Conservation (phyloP, 2,888 invertebrate species). For the Xestia xanthographa region DNA sequence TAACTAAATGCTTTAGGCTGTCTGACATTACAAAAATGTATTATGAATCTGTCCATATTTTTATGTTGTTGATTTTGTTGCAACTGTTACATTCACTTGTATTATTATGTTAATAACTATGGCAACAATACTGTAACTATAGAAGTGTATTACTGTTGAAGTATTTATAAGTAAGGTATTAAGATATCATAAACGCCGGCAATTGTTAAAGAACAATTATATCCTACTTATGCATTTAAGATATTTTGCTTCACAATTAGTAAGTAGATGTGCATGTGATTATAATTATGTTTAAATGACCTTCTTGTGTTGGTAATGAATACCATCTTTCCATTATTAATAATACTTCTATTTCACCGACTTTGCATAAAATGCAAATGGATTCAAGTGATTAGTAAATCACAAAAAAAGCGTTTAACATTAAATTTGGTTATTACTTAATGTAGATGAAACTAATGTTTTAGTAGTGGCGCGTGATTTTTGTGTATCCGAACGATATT, state of each 20-base stretch:
- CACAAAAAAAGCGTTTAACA: slow-evolving; percentile 26
- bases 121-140: slow-evolving; percentile 6
- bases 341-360: slow-evolving; percentile 9
- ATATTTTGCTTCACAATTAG: slow-evolving; percentile 30
- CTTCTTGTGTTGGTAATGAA: slow-evolving; percentile 33
- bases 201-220: slow-evolving; percentile 48
- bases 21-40: slow-evolving; percentile 43
- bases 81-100: slow-evolving; percentile 16
- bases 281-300: slow-evolving; percentile 35
- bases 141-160: slow-evolving; percentile 21
- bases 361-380: slow-evolving; percentile 33
- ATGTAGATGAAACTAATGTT: slow-evolving; percentile 26
- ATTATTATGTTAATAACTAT: slow-evolving; percentile 12
- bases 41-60: slow-evolving; percentile 59
- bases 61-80: slow-evolving; percentile 30
- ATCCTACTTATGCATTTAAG: slow-evolving; percentile 58
- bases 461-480: slow-evolving; percentile 23
- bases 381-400: slow-evolving; percentile 23
- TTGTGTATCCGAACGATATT: not conserved
- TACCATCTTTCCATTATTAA: slow-evolving; percentile 13
- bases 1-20: slow-evolving; percentile 10
- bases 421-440: slow-evolving; percentile 6
- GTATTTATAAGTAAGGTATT: slow-evolving; percentile 42
- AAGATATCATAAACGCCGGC: slow-evolving; percentile 19
- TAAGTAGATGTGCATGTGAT: slow-evolving; percentile 26